Conservation (phyloP, 2,113 vertebrate species). For the Dicaeum eximium region DNA sequence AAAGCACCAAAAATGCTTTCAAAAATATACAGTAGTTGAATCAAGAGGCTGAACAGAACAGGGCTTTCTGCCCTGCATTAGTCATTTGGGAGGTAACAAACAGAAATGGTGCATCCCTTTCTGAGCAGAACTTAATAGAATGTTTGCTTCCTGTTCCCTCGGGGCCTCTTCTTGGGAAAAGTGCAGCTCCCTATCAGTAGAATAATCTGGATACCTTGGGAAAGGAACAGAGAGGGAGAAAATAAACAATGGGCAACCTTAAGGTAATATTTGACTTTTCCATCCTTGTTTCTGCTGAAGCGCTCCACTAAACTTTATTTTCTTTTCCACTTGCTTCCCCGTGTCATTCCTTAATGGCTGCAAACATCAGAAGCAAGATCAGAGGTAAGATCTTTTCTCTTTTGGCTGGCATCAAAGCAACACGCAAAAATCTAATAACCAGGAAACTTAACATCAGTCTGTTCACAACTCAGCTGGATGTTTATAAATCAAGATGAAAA, state of each 20-base stretch:
- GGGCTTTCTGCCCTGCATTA: neutral
- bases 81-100: neutral
- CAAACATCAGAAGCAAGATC: neutral
- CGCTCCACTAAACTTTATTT: neutral
- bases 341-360: neutral
- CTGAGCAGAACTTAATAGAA: neutral
- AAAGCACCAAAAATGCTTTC: neutral
- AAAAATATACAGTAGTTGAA: neutral
- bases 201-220: neutral
- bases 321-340: neutral
- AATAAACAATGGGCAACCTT: neutral
- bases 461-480: neutral
- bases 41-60: neutral
- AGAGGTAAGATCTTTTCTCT: neutral
- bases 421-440: neutral
- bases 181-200: neutral
- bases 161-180: neutral
- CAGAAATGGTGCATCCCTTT: neutral
- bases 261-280: neutral
- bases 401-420: neutral
- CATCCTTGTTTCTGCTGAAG: neutral
- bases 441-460: neutral
- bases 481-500: conserved; percentile 16
- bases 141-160: neutral
- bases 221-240: neutral